Base-by-base conservation (phyloP, 2,888 invertebrate species). In the Gymnocheta viridis region DNA sequence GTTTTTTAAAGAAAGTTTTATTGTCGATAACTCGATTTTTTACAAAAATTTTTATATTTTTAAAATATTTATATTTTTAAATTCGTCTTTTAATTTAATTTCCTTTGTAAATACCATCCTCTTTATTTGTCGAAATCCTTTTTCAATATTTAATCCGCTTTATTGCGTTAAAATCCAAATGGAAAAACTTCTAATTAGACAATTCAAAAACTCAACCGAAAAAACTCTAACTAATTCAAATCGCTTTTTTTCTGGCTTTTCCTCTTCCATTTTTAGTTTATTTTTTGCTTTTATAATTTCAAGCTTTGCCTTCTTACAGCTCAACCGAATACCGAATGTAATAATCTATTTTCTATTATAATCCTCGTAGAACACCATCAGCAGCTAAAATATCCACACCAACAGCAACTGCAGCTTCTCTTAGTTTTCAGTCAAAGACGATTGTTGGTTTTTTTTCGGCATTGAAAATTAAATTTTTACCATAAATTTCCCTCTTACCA, bases 291-390 rank as follows among this genome's bases (percentile, higher is more conserved):
- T 58, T 60, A 35, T 60, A 77, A 76, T 66, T 76, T 76, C 24
- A 44, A 74, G 24, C 22, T 24, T 32, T 44, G 64, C 51, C 51
- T 70, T 67, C 51, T 70, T 67, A 49, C 22, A 70, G 89, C 86
- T 87, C 88, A 89, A 89, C 88, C 89, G 89, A 89, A 88, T 89
- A 89, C 88, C 89, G 89, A 89, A 88, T 89, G 88, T 89, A 89
- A 88, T 89, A 89, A 89, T 89, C 88, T 88, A 86, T 85, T 24
- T 62, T 47, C 4, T 54, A 22, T 62, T 29, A 17, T 41, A 51
- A 14, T 54, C 17, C 17, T 35, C n/a, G 24, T 47, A 24, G 38
- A 22, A 10, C 49, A 17, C 4, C 38, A n/a, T 27, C n/a, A 49
- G 7, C 74, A 32, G 24, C 56, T 44, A 7, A 49, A 54, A 19